phyloP scores from a whole-genome alignment of 2,888 invertebrate genomes.

The Plebejus anna region DNA sequence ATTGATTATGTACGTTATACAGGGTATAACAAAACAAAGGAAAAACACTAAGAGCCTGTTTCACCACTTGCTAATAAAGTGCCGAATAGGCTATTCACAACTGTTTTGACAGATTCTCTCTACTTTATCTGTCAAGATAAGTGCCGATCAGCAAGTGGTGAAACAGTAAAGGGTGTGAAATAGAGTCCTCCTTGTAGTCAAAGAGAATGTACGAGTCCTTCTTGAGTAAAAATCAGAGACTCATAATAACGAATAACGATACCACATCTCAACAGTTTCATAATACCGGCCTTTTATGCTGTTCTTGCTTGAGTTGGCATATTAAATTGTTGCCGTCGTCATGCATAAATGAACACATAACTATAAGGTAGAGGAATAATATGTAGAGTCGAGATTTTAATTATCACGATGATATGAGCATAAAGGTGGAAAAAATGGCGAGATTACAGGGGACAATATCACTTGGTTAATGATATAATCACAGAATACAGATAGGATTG shows the following conservation, averaged over 20 bases:
- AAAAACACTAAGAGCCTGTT: no score
- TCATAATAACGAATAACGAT: background rate
- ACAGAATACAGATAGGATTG: background rate
- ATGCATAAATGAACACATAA: conserved; percentile 6
- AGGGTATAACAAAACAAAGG: no score
- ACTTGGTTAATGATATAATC: background rate
- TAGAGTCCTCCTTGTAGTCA: no score
- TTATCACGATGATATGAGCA: background rate
- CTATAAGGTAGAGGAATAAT: background rate
- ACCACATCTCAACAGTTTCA: background rate
- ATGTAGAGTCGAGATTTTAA: background rate
- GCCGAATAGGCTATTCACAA: no score
- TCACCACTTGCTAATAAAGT: no score
- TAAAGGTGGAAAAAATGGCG: background rate
- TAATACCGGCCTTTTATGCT: conserved; percentile 1
- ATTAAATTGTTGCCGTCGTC: background rate
- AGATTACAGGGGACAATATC: background rate
- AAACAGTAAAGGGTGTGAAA: no score
- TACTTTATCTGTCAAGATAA: no score
- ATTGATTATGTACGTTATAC: no score
- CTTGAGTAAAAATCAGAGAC: background rate
- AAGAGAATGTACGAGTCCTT: no score
- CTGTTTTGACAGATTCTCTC: no score
- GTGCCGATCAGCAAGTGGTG: no score
- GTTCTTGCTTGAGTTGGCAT: conserved; percentile 1